Evolutionary conservation across 2,888 invertebrate species (phyloP).

Genomic region (Dicyrtomina minuta): DNA sequence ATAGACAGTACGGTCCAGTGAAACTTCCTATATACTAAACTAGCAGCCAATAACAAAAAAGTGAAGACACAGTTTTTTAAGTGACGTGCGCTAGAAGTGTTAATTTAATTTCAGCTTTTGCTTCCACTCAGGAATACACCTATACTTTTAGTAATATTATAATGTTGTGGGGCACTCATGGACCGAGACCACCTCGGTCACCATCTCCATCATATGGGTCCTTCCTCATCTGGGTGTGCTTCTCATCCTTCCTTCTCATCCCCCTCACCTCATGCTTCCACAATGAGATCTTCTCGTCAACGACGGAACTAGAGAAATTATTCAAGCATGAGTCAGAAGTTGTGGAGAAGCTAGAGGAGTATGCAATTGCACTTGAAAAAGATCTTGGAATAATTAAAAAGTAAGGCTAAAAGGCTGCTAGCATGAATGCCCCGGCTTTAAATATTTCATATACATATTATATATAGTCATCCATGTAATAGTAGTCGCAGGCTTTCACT

Average conservation of each 20-base stretch:
- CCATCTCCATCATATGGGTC: neutral
- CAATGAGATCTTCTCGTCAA: conserved; percentile 52
- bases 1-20: too few species aligned
- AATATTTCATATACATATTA: too few species aligned
- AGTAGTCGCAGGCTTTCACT: too few species aligned
- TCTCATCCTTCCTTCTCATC: too few species aligned
- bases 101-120: too few species aligned
- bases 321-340: conserved; percentile 51
- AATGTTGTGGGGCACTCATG: neutral
- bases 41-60: too few species aligned
- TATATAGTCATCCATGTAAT: too few species aligned
- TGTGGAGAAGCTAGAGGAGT: conserved; percentile 48
- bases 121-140: neutral
- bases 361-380: conserved; percentile 43
- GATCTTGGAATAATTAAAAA: conserved; percentile 49
- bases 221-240: conserved; percentile 3
- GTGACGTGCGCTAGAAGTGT: too few species aligned
- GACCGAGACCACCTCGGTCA: neutral
- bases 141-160: neutral
- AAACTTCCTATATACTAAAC: too few species aligned
- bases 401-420: conserved; percentile 39
- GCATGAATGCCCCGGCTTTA: too few species aligned
- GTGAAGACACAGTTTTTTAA: too few species aligned
- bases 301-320: conserved; percentile 50
- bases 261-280: neutral